Conservation (phyloP, 2,797 vertebrate species). For the Rhincodon typus region DNA sequence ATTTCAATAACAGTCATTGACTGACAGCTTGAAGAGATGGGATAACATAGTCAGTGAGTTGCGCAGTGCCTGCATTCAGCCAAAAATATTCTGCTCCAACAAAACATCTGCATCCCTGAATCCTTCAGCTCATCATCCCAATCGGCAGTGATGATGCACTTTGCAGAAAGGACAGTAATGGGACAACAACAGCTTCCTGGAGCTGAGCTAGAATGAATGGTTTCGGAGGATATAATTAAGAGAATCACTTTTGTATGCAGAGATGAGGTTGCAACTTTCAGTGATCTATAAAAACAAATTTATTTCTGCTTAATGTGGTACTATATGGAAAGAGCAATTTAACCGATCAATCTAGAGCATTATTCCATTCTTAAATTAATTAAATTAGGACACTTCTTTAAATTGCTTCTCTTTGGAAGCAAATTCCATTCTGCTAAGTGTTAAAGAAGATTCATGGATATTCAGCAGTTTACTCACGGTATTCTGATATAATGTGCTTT, state of each 20-base stretch:
- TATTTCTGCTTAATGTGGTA: neutral
- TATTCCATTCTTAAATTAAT: conserved; percentile 2
- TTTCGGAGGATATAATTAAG: neutral
- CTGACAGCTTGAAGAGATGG: neutral
- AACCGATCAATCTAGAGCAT: neutral
- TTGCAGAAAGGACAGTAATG: neutral
- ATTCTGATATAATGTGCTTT: neutral
- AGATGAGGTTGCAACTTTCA: neutral
- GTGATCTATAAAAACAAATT: neutral
- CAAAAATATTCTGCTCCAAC: neutral
- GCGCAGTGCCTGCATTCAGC: neutral
- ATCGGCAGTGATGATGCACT: neutral
- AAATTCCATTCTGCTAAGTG: neutral
- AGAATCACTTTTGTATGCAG: neutral
- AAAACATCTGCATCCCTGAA: neutral
- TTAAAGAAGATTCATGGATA: neutral
- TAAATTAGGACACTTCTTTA: neutral
- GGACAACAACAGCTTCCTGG: neutral
- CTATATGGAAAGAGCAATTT: neutral
- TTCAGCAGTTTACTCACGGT: neutral
- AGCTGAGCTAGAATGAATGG: neutral
- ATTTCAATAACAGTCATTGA: neutral
- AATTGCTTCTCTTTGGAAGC: neutral
- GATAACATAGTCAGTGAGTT: neutral
- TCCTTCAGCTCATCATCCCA: neutral